Evolutionary conservation across 1,140 invertebrate species (phyloP).

Genomic region (Diprion similis): DNA sequence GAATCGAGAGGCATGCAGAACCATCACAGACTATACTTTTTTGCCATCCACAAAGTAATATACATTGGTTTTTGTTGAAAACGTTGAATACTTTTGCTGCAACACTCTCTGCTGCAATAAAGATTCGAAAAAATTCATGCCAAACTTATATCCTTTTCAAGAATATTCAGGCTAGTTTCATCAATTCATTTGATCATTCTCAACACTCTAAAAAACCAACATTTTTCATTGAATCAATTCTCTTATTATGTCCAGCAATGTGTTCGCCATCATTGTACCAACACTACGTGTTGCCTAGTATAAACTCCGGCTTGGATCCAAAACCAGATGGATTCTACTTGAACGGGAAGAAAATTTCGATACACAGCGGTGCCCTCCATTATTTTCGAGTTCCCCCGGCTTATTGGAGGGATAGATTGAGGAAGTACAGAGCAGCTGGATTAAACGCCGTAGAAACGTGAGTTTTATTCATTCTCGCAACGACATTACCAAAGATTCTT

Average conservation of each 20-base stretch:
- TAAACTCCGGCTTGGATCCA: constrained; percentile 34
- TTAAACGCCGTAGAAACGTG: constrained; percentile 85
- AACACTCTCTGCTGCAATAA: too few relatives aligned
- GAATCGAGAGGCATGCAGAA: too few relatives aligned
- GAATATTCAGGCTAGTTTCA: too few relatives aligned
- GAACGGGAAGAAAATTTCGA: constrained; percentile 48
- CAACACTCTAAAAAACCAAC: too few relatives aligned
- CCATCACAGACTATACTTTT: too few relatives aligned
- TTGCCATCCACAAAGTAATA: too few relatives aligned
- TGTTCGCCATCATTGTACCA: constrained; percentile 40
- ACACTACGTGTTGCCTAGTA: constrained; percentile 38
- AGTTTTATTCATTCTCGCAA: constrained; percentile 42
- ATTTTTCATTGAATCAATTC: too few relatives aligned
- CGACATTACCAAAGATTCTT: constrained; percentile 59
- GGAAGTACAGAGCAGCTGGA: constrained; percentile 79
- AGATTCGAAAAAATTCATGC: too few relatives aligned
- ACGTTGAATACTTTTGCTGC: too few relatives aligned
- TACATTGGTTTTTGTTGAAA: too few relatives aligned
- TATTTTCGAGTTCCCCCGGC: constrained; percentile 81
- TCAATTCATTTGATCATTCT: too few relatives aligned
- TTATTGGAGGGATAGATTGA: constrained; percentile 80
- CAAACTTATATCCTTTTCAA: too few relatives aligned
- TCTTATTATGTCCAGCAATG: background rate
- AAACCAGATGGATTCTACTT: constrained; percentile 40
- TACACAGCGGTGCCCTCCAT: constrained; percentile 77